phyloP scores from a whole-genome alignment of 2,113 vertebrate genomes.

The Zingel zingel region DNA sequence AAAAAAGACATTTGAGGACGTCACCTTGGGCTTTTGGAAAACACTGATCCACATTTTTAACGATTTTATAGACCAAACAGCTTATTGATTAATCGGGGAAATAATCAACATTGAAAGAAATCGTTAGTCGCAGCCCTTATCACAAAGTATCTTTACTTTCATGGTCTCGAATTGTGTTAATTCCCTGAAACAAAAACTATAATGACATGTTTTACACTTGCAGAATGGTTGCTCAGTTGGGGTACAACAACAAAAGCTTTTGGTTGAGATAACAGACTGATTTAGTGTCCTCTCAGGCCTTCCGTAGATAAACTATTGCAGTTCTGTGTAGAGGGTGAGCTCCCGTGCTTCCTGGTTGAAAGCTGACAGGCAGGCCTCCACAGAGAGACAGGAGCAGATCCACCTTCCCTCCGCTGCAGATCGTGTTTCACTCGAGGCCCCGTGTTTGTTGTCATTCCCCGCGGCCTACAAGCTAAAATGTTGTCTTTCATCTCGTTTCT shows the following conservation, averaged over 20 bases:
- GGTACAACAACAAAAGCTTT: background rate
- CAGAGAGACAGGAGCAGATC: background rate
- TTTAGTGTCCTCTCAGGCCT: background rate
- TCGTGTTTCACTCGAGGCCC: constrained; percentile 59
- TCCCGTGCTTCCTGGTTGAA: background rate
- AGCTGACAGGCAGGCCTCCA: background rate
- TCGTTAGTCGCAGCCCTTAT: too few relatives aligned
- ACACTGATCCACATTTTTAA: too few relatives aligned
- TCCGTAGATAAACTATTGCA: background rate
- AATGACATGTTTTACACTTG: background rate
- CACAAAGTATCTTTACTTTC: too few relatives aligned
- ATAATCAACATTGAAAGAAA: too few relatives aligned
- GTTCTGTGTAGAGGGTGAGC: background rate
- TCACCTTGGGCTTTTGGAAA: too few relatives aligned
- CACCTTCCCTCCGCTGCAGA: background rate
- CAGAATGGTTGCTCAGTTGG: background rate
- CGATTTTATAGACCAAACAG: too few relatives aligned
- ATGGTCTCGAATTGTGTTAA: too few relatives aligned
- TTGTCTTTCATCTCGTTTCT: constrained; percentile 57
- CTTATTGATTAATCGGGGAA: too few relatives aligned
- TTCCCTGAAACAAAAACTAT: too few relatives aligned
- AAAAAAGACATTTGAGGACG: too few relatives aligned
- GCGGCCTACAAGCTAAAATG: constrained; percentile 68
- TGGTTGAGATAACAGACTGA: background rate
- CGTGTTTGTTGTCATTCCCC: constrained; percentile 73